Evolutionary conservation across 2,888 invertebrate genomes (phyloP), one percentile per base, ranked within the genome.

Genomic region (Pseudococcus viburni): DNA sequence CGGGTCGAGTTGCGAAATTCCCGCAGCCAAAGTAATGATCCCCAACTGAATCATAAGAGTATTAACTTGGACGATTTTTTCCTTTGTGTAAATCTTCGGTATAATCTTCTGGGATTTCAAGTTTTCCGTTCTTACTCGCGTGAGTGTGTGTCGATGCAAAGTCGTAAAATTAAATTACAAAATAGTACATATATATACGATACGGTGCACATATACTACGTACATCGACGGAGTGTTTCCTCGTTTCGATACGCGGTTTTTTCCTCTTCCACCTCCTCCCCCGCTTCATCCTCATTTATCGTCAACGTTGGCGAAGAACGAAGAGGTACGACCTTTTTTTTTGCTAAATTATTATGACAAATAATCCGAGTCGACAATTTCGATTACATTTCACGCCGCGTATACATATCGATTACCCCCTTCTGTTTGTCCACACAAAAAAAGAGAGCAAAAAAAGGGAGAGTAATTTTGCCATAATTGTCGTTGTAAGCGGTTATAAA

Each of bases 161-260:
- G 80, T 83, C 80, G 80, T 83, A 83, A 83, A 83, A 83, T 83
- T 46, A 83, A 83, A 83, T 83, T 83, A 83, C 80, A n/a, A 42
- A 83, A 83, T 42, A 46, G 80, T 46, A 77, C 19, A 64, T 9
- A 22, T 22, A 64, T 22, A 22, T 64, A 64, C n/a, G 8, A 64
- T n/a, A 64, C 64, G 9, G 7, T 11, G 15, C 64, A 64, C 64
- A 64, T 12, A 22, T 19, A n/a, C 11, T 51, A 15, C 15, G 15
- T 68, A 26, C 33, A 73, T 73, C 68, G 68, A 33, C 26, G 26
- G 26, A 33, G 26, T 12, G 33, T 73, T 73, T 26, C 68, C 68
- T 59, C 33, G 33, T 73, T 73, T 73, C 33, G 15, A 33, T 19
- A 22, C 15, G 33, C 26, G 33, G 33, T 11, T 33, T 73, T 73